Conservation (phyloP, 2,113 vertebrate genomes). For the Mustela lutreola region DNA sequence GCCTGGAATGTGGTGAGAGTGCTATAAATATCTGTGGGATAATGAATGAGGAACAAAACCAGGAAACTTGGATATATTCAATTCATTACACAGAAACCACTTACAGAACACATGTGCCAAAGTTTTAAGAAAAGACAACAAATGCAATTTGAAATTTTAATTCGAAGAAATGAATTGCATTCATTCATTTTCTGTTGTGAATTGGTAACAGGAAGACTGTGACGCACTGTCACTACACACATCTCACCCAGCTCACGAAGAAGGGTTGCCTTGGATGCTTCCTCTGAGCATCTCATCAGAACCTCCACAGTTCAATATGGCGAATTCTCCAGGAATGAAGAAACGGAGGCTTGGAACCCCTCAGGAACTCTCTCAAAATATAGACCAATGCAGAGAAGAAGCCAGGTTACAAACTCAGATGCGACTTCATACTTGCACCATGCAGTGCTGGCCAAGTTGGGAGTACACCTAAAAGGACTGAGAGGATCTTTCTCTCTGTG, state of each 20-base stretch:
- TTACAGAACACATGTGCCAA: background rate
- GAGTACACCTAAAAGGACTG: background rate
- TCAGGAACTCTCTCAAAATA: background rate
- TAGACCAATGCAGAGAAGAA: background rate
- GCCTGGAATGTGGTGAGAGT: background rate
- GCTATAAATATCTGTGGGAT: background rate
- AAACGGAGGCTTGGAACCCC: background rate
- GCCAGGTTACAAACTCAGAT: too few species aligned
- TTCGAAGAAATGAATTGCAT: background rate
- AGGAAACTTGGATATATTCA: background rate
- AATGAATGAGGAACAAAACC: conserved; percentile 11
- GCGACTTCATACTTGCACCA: background rate
- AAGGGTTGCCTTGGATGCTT: background rate
- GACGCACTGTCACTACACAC: background rate
- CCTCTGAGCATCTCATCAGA: background rate
- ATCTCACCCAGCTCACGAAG: background rate
- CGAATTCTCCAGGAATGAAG: background rate
- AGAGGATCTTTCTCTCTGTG: background rate
- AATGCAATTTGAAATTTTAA: background rate
- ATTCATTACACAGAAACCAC: background rate
- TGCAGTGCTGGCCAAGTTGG: background rate
- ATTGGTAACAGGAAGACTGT: background rate
- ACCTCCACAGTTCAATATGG: background rate
- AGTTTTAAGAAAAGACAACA: conserved; percentile 1
- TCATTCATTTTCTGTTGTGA: background rate